Conservation (phyloP, 2,113 vertebrate species). For the Passerina amoena region DNA sequence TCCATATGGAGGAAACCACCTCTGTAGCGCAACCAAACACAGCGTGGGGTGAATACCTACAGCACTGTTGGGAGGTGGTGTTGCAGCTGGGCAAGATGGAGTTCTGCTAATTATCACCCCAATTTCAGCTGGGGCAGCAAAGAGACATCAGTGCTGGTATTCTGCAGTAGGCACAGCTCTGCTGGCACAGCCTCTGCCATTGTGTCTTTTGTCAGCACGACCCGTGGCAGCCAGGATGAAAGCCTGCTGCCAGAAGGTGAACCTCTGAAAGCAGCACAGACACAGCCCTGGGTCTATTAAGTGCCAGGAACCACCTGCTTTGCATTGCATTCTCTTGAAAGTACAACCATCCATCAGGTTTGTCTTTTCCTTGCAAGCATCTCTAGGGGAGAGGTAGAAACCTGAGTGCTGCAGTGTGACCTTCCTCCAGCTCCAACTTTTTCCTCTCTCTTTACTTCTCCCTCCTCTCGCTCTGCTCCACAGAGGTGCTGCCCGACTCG, state of each 20-base stretch:
- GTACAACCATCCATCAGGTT: neutral
- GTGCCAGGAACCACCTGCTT: neutral
- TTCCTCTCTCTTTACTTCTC: neutral
- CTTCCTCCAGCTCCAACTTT: neutral
- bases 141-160: neutral
- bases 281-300: neutral
- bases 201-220: accelerated
- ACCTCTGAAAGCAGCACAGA: neutral
- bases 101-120: neutral
- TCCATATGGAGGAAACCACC: neutral
- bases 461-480: neutral
- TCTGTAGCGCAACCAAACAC: neutral
- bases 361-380: neutral
- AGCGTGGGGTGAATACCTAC: accelerated
- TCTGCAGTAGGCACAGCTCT: accelerated
- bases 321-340: neutral
- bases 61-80: neutral
- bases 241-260: neutral
- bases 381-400: neutral
- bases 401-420: neutral
- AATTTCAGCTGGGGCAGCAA: accelerated
- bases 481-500: neutral
- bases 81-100: accelerated
- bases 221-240: neutral
- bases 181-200: neutral